Percentiles rank a stretch among this genome's conserved stretches.
phyloP scores from a whole-genome alignment of 2,113 vertebrate genomes.

The Phrynocephalus versicolor region DNA sequence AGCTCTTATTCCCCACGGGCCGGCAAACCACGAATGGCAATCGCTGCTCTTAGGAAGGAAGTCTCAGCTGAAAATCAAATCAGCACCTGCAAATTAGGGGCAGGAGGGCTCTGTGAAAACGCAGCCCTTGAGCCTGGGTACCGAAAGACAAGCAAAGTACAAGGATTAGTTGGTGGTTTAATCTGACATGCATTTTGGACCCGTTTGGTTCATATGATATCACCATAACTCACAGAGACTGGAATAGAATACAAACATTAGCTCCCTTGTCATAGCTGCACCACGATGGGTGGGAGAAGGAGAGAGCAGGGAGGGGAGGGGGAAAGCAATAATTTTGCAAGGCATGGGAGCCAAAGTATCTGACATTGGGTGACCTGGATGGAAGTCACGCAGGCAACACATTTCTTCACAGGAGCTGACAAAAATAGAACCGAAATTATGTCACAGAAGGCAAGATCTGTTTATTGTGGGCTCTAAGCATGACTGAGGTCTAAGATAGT shows the following conservation, averaged over 20 bases:
- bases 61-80: slow-evolving; percentile 69
- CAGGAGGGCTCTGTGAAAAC: slow-evolving; percentile 65
- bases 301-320: neutral
- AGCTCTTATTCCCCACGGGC: slow-evolving; percentile 4
- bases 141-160: slow-evolving; percentile 74
- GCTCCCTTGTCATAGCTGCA: slow-evolving; percentile 38
- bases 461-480: slow-evolving; percentile 52
- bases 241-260: slow-evolving; percentile 76
- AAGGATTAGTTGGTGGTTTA: slow-evolving; percentile 73
- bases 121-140: slow-evolving; percentile 47
- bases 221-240: slow-evolving; percentile 75
- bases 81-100: slow-evolving; percentile 62
- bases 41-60: slow-evolving; percentile 58
- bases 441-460: slow-evolving; percentile 43
- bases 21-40: slow-evolving; percentile 52
- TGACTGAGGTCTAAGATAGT: slow-evolving; percentile 27
- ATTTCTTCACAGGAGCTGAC: neutral
- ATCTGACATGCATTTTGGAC: slow-evolving; percentile 70
- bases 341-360: slow-evolving; percentile 42
- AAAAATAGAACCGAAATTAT: slow-evolving; percentile 49
- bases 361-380: slow-evolving; percentile 56
- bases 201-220: slow-evolving; percentile 72
- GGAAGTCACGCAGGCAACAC: slow-evolving; percentile 49
- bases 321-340: accelerated
- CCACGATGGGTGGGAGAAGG: neutral